phyloP scores from a whole-genome alignment of 2,113 vertebrate genomes.

The Sus scrofa region T2T-Sscrofa CM000819.6:83278001-83278500 shows the following conservation, averaged over 20 bases:
- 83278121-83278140: background rate
- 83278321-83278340: background rate
- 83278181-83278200: background rate
- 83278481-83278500: too few species aligned
- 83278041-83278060: conserved; percentile 51
- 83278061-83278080: background rate
- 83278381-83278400: too few species aligned
- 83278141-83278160: background rate
- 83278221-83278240: background rate
- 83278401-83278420: too few species aligned
- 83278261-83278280: background rate
- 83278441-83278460: too few species aligned
- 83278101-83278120: background rate
- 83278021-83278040: background rate
- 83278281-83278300: background rate
- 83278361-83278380: background rate
- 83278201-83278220: background rate
- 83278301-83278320: background rate
- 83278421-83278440: too few species aligned
- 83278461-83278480: too few species aligned
- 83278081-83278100: background rate
- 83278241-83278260: background rate
- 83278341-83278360: background rate
- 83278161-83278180: background rate
- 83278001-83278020: conserved; percentile 56